Conservation (phyloP, 1,140 invertebrate genomes). For the Steinernema khuongi region DNA sequence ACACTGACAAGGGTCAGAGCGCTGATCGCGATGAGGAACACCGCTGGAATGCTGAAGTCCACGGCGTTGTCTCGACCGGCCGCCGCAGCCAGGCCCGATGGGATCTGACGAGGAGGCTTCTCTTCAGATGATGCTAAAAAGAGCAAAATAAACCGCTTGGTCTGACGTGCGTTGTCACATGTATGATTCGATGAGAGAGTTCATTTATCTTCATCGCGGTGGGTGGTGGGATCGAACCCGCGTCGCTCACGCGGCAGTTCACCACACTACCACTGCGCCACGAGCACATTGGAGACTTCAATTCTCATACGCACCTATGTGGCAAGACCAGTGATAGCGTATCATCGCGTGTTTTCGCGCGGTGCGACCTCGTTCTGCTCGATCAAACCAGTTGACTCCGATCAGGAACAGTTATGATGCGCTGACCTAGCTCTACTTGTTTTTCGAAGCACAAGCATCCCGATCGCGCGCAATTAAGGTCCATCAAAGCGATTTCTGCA, state of each 20-base stretch:
- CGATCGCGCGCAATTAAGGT: too few relatives aligned
- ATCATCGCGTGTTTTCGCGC: not conserved
- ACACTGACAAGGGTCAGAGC: not conserved
- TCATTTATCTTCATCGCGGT: slow-evolving; percentile 13
- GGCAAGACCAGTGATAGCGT: not conserved
- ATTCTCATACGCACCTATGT: not conserved
- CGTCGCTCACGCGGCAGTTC: not conserved
- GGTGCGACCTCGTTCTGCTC: too few relatives aligned
- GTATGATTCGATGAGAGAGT: slow-evolving; percentile 15
- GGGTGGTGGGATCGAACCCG: not conserved
- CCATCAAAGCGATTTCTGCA: too few relatives aligned
- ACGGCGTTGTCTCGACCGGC: not conserved
- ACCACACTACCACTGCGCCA: not conserved
- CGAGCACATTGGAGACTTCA: not conserved
- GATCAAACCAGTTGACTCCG: too few relatives aligned
- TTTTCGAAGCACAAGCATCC: too few relatives aligned
- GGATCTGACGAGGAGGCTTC: not conserved
- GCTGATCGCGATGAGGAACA: slow-evolving; percentile 1
- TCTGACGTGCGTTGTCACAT: slow-evolving; percentile 16
- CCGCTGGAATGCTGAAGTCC: not conserved
- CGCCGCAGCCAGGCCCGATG: not conserved
- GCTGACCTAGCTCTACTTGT: too few relatives aligned
- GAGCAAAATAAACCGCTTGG: not conserved
- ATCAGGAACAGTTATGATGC: too few relatives aligned
- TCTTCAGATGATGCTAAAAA: not conserved